Base-by-base conservation (phyloP, 2,888 invertebrate genomes). In the Trimorus sp. region DNA sequence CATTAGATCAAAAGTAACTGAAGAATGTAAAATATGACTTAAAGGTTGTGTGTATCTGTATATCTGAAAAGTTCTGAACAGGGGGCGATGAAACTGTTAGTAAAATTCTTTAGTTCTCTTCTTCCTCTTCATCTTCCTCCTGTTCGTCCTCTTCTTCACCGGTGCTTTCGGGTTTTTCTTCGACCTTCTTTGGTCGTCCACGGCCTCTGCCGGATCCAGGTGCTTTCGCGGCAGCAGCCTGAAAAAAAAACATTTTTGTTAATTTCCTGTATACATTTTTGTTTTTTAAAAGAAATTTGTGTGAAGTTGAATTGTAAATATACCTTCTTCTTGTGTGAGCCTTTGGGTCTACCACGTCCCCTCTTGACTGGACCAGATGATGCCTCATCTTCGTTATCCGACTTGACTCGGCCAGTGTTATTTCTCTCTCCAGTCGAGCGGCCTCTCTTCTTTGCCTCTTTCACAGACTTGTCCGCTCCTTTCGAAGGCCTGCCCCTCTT, bases 401-500 rank as follows among this genome's bases (percentile, higher is more conserved):
- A 91, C 78, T 91, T 91, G 48, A 87, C 87, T 75, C 90, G 87
- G 42, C 86, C 85, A 12, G 87, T 85, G 77, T 88, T 91, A 79
- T 91, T 91, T 79, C 91, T 90, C 69, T 91, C 90, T 3, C 85
- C 85, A 14, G 90, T 86, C 16, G 84, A 79, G 71, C 91, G 89
- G 58, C 91, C 91, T 80, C 91, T 87, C 68, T 91, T 91, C 83
- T 91, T 91, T 0, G 91, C 85, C 76, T 91, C 91, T 84, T 91
- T 91, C 3, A 86, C 89, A n/a, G 86, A 86, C 83, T 83, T 87
- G 82, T 84, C 84, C 2, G 87, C 88, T 51, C 86, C 85, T 85
- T 92, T 92, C 26, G 91, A 82, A 8, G 92, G 92, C 38, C 92
- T 89, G 3, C 92, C 92, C 42, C 92, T 87, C 82, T 92, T 92